Evolutionary conservation across 2,888 invertebrate species (phyloP).

Genomic region (Cryptocheilus praepositus): DNA sequence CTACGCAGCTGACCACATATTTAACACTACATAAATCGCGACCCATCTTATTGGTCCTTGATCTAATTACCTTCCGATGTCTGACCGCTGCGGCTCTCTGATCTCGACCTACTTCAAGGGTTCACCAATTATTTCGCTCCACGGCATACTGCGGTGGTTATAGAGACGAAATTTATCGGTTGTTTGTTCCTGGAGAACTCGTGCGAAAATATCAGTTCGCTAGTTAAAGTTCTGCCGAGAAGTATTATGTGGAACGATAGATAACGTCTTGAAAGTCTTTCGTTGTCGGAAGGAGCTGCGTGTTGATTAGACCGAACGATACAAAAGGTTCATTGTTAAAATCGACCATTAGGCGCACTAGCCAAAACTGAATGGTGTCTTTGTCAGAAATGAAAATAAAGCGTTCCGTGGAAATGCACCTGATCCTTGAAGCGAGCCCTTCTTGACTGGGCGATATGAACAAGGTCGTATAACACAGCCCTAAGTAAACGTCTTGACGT

Average conservation of each 20-base stretch:
- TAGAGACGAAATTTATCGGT: slow-evolving; percentile 6
- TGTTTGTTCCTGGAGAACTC: too few relatives aligned
- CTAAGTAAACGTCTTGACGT: slow-evolving; percentile 6
- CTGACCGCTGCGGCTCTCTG: slow-evolving; percentile 28
- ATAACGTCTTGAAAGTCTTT: too few relatives aligned
- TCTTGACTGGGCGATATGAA: background rate
- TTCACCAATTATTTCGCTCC: slow-evolving; percentile 31
- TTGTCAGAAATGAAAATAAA: background rate
- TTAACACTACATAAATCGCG: slow-evolving; percentile 74
- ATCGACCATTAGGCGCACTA: too few relatives aligned
- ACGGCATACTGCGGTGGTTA: slow-evolving; percentile 15
- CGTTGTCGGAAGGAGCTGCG: too few relatives aligned
- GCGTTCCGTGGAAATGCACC: background rate
- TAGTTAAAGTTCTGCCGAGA: too few relatives aligned
- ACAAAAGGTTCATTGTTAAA: too few relatives aligned
- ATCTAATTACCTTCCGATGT: slow-evolving; percentile 68
- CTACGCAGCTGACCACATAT: slow-evolving; percentile 68
- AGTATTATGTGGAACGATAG: too few relatives aligned
- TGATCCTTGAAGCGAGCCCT: slow-evolving; percentile 1
- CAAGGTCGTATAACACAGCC: slow-evolving; percentile 10
- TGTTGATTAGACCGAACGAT: too few relatives aligned
- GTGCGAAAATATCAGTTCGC: too few relatives aligned
- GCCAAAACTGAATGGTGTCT: background rate
- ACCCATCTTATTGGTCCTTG: slow-evolving; percentile 65
- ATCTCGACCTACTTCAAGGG: slow-evolving; percentile 11